Percentiles rank a stretch among this genome's conserved stretches.
phyloP scores from a whole-genome alignment of 23 tunicate species.

The Halocynthia aurantium region DNA sequence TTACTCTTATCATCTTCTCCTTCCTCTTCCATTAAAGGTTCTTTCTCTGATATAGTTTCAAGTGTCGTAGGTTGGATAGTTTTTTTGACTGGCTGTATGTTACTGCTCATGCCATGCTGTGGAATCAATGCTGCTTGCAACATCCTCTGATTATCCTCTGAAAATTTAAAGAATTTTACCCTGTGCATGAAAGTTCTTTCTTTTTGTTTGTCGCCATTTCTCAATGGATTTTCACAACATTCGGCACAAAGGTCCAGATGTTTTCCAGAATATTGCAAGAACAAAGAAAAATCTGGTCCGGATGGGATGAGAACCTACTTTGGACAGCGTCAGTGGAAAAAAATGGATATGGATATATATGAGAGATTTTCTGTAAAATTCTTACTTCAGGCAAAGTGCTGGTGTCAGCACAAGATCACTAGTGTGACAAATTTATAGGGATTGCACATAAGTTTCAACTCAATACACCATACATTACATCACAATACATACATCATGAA shows the following conservation, averaged over 20 bases:
- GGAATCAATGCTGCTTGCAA: too few relatives aligned
- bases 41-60: conserved; percentile 69
- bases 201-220: not conserved
- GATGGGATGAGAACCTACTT: not conserved
- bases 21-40: not conserved
- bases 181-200: not conserved
- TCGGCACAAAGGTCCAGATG: too few relatives aligned
- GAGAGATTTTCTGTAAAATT: not conserved
- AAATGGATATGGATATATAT: not conserved
- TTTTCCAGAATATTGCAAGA: too few relatives aligned
- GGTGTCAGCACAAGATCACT: too few relatives aligned
- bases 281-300: too few relatives aligned
- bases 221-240: not conserved
- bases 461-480: too few relatives aligned
- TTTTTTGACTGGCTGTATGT: conserved; percentile 2
- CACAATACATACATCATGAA: not conserved
- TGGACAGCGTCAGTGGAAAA: not conserved
- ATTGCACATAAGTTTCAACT: too few relatives aligned
- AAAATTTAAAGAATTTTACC: too few relatives aligned
- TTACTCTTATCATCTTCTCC: not conserved
- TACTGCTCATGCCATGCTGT: too few relatives aligned
- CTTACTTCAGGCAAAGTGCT: not conserved
- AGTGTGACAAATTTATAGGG: too few relatives aligned
- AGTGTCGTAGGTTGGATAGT: conserved; percentile 34
- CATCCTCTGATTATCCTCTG: conserved; percentile 1